A percentile compares a stretch with the other conserved stretches of the same genome.
These are phyloP conservation scores for Dysmachus trigonus DNA, from an alignment of 2,888 invertebrate genomes.

Conservation along the genomic window DNA sequence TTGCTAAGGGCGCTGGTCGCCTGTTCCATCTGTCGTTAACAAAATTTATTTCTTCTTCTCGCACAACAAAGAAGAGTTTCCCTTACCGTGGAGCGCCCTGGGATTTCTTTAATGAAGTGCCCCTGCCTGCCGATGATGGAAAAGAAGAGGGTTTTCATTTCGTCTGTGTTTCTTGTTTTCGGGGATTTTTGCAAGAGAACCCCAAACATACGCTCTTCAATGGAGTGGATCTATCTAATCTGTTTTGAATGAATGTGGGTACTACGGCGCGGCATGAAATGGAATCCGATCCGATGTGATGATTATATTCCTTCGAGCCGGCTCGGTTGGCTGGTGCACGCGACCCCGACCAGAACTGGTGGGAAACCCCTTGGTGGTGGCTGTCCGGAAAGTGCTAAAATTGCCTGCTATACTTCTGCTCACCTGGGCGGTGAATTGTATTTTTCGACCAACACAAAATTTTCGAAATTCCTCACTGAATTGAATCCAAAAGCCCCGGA, in stretches of 20 bases:
- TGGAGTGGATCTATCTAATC: background rate
- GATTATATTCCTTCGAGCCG: background rate
- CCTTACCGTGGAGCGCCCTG: background rate
- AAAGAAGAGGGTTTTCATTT: background rate
- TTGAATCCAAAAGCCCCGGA: background rate
- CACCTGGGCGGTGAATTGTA: slow-evolving; percentile 61
- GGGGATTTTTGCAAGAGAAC: background rate
- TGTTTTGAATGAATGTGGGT: background rate
- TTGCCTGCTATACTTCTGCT: slow-evolving; percentile 50
- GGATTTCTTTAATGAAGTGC: background rate
- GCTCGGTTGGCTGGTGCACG: background rate
- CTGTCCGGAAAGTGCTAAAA: slow-evolving; percentile 11
- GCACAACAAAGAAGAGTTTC: slow-evolving; percentile 16
- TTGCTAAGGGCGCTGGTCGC: background rate
- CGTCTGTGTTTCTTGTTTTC: background rate
- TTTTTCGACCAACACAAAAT: slow-evolving; percentile 65
- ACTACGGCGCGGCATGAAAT: background rate
- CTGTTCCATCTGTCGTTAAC: slow-evolving; percentile 30
- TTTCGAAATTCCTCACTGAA: slow-evolving; percentile 59
- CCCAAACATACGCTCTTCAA: background rate
- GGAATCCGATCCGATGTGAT: background rate
- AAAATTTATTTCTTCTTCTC: slow-evolving; percentile 45
- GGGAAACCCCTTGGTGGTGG: background rate
- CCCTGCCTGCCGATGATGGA: background rate
- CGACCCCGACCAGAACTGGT: background rate